Conservation (phyloP, 2,888 invertebrate genomes). For the Drosophila anomelani region DNA sequence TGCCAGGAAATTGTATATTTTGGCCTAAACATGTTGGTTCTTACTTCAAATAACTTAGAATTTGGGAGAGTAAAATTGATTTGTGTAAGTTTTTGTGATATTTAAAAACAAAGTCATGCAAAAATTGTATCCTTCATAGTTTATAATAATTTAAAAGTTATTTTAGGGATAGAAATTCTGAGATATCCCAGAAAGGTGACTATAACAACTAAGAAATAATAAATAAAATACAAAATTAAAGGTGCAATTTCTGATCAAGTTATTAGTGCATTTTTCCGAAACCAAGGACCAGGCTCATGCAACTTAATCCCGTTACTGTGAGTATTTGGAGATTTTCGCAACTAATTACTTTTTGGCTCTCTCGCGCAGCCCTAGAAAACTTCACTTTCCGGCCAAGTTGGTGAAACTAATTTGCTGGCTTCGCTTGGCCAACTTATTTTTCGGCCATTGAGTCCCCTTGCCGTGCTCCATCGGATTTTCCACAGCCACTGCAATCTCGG, state of each 20-base stretch:
- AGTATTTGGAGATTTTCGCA: constrained; percentile 4
- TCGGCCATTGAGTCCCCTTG: background rate
- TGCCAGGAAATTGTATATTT: background rate
- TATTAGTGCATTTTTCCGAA: background rate
- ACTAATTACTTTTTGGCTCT: constrained; percentile 25
- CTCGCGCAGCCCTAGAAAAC: constrained; percentile 20
- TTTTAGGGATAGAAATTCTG: no score
- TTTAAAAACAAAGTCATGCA: no score
- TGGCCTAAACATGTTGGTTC: background rate
- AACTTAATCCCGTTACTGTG: constrained; percentile 10
- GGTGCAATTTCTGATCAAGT: background rate
- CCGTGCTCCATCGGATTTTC: background rate
- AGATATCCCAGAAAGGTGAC: no score
- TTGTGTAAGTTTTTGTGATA: background rate
- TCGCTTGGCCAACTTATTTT: constrained; percentile 22
- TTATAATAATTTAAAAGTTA: no score
- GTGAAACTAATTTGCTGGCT: constrained; percentile 31
- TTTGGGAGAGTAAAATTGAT: background rate
- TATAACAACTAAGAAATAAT: no score
- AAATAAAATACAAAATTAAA: no score
- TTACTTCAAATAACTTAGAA: background rate
- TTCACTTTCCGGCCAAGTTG: constrained; percentile 26
- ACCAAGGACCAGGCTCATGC: no score
- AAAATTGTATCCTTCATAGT: no score
- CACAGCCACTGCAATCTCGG: constrained; percentile 24